Base-by-base conservation (phyloP, 2,888 invertebrate genomes). In the Agrypnus murinus region DNA sequence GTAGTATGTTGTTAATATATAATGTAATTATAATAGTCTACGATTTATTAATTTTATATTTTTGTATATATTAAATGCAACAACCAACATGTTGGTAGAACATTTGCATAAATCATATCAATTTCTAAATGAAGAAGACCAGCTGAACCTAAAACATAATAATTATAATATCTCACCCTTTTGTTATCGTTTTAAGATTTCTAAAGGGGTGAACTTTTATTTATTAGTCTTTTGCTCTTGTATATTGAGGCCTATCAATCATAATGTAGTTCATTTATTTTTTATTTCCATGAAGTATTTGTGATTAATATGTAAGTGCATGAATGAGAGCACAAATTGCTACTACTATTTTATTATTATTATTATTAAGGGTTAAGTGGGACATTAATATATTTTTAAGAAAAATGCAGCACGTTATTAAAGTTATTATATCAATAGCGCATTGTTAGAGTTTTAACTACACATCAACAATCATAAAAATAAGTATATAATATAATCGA, bases 21-120 rank as follows among this genome's bases (percentile, higher is more conserved):
- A 25, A 25, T 25, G 25, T 25, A 25, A 25, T 25, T 25, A 25
- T n/a, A n/a, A n/a, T 66, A 67, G 43, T 46, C 38, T 65, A 59
- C 53, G 58, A 57, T 25, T 25, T 25, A 25, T 57, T 58, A 69
- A 36, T 71, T 71, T 71, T 71, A 63, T 71, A 71, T 71, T 71
- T 71, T 71, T 71, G 66, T 71, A 71, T 50, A 68, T 68, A 62
- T 48, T 53, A n/a, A n/a, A n/a, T n/a, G n/a, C n/a, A n/a, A 25
- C 5, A 25, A 55, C 10, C 12, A 10, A 38, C 25, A 31, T 34
- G n/a, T n/a, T 40, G 43, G 43, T 43, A 36, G 40, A 58, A 43
- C 25, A 25, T 25, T n/a, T 55, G 25, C 14, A 46, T 48, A 59
- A 64, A 53, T 64, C 69, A 65, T 69, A 69, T 69, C 69, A 69